These are phyloP conservation scores for Dicrostonyx torquatus DNA, from an alignment of 2,797 vertebrate species.

Conservation along the genomic window DNA sequence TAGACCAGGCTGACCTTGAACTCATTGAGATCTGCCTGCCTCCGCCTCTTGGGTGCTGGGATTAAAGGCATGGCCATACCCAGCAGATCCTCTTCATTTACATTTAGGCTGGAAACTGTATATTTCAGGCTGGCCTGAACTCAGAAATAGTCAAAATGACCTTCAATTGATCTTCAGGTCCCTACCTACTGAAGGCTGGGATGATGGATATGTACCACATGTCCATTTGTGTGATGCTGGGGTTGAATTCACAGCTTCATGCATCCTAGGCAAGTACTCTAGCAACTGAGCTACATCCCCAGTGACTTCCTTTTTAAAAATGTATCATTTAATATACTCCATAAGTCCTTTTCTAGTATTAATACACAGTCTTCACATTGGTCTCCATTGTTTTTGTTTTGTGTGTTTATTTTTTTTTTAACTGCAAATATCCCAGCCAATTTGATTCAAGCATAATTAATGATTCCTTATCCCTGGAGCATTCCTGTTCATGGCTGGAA, in stretches of 20 bases:
- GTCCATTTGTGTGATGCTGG: background rate
- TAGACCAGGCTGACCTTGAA: background rate
- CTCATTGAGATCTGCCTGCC: background rate
- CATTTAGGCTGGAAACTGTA: background rate
- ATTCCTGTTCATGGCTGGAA: conserved; percentile 12
- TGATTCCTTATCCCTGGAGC: background rate
- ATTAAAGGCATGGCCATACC: background rate
- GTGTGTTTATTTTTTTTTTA: background rate
- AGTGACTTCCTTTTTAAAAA: background rate
- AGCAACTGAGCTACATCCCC: background rate
- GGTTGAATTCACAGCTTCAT: background rate
- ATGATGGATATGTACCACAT: background rate
- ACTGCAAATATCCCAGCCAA: conserved; percentile 32
- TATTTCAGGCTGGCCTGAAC: background rate
- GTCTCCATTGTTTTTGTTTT: background rate
- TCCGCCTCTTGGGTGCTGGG: too few species aligned
- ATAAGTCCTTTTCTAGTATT: background rate
- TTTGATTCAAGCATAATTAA: conserved; percentile 43
- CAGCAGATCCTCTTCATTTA: background rate
- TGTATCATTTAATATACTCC: background rate
- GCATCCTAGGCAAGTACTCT: background rate
- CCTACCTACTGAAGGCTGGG: background rate
- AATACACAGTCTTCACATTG: conserved; percentile 14
- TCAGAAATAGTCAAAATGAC: background rate
- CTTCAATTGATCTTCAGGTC: background rate